These are phyloP conservation scores for Phaethornis superciliosus DNA, from an alignment of 2,113 vertebrate genomes.

Conservation along the genomic window DNA sequence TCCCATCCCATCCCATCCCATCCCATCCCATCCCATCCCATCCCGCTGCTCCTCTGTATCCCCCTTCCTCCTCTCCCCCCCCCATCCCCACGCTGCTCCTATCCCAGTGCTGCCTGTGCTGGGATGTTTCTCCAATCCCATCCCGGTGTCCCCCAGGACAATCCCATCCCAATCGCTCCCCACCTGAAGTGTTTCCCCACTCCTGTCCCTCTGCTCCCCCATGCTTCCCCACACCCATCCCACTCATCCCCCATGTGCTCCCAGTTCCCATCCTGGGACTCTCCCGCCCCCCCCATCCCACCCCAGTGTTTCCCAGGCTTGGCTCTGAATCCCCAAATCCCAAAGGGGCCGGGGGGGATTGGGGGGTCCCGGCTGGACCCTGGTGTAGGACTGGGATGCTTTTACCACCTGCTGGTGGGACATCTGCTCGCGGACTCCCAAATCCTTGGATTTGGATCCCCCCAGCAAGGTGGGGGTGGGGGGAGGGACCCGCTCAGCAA, in stretches of 20 bases:
- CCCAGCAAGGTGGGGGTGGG: not conserved
- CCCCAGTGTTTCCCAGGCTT: not conserved
- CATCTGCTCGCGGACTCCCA: rapidly evolving
- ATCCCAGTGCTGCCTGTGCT: not conserved
- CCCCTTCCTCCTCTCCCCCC: not conserved
- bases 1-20: not conserved
- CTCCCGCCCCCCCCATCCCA: not conserved
- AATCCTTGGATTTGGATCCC: too few relatives aligned
- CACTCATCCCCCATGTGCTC: not conserved
- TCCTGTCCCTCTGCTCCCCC: not conserved
- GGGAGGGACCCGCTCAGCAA: rapidly evolving
- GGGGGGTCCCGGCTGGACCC: not conserved
- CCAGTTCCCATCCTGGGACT: not conserved
- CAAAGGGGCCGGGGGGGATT: not conserved
- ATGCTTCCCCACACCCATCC: not conserved
- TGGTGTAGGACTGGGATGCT: not conserved
- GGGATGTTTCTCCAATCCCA: not conserved
- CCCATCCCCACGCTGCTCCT: not conserved
- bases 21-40: not conserved
- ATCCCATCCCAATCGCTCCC: not conserved
- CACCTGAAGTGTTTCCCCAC: not conserved
- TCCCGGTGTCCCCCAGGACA: not conserved
- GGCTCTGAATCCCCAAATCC: not conserved
- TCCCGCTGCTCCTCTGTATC: too few relatives aligned
- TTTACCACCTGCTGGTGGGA: not conserved